A percentile compares a stretch with the other conserved stretches of the same genome.
These are phyloP conservation scores for Arizona elegans DNA, from an alignment of 2,113 vertebrate genomes.

Conservation along the genomic window DNA sequence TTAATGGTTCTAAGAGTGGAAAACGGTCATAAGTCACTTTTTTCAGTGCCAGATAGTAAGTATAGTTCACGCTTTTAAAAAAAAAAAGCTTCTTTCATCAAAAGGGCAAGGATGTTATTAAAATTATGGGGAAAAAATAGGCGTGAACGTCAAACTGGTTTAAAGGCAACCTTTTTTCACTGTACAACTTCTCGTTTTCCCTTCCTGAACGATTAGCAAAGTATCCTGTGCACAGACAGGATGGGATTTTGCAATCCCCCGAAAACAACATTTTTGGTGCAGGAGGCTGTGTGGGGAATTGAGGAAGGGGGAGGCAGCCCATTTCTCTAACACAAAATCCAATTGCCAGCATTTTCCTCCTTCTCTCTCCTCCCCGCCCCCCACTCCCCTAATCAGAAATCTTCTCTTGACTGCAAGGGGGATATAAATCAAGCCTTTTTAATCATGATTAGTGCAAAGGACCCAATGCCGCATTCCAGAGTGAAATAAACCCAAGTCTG, in stretches of 20 bases:
- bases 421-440: constrained; percentile 10
- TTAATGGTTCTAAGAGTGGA: neutral
- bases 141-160: neutral
- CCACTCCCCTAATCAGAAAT: neutral
- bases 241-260: neutral
- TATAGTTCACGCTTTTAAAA: too few relatives aligned
- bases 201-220: neutral
- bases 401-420: neutral
- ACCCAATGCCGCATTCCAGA: neutral
- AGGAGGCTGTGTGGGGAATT: neutral
- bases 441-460: neutral
- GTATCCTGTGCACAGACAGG: neutral
- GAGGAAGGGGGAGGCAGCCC: too few relatives aligned
- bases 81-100: neutral
- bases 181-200: neutral
- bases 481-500: neutral
- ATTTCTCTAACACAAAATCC: neutral
- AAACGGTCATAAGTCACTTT: neutral
- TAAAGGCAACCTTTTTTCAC: neutral
- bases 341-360: neutral
- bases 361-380: neutral
- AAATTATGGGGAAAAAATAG: neutral
- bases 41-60: neutral
- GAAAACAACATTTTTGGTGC: neutral
- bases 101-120: neutral